Conservation (phyloP, 2,113 vertebrate genomes). For the Rhynchomys soricoides region DNA sequence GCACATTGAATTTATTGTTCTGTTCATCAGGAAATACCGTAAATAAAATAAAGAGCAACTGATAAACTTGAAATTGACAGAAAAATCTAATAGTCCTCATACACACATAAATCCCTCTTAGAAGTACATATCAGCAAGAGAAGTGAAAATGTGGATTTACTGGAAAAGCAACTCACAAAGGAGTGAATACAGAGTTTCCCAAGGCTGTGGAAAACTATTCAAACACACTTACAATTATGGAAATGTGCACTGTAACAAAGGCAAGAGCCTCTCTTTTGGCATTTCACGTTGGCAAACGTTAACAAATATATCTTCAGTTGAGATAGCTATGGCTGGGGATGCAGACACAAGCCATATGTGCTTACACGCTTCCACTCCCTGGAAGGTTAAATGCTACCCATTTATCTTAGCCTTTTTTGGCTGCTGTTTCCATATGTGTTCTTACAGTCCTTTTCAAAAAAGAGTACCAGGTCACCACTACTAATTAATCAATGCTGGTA, state of each 20-base stretch:
- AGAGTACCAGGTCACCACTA: background rate
- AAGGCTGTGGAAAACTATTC: slow-evolving; percentile 48
- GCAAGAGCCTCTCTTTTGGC: slow-evolving; percentile 27
- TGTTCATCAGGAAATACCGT: slow-evolving; percentile 44
- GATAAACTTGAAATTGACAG: slow-evolving; percentile 24
- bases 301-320: slow-evolving; percentile 44
- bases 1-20: slow-evolving; percentile 27
- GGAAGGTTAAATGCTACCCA: background rate
- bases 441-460: slow-evolving; percentile 10
- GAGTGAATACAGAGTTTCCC: slow-evolving; percentile 4
- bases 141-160: slow-evolving; percentile 51
- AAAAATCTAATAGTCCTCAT: background rate
- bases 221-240: slow-evolving; percentile 47
- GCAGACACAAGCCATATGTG: slow-evolving; percentile 46
- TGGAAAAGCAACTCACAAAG: slow-evolving; percentile 53
- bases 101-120: background rate
- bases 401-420: slow-evolving; percentile 31
- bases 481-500: background rate
- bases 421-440: background rate
- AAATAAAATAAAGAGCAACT: slow-evolving; percentile 40
- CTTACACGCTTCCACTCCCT: background rate
- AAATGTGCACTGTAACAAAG: slow-evolving; percentile 57
- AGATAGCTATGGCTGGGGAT: background rate
- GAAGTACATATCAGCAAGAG: slow-evolving; percentile 12
- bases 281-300: slow-evolving; percentile 60